These are phyloP conservation scores for Vulpes ferrilata DNA, from an alignment of 2,113 vertebrate genomes.

Conservation along the genomic window DNA sequence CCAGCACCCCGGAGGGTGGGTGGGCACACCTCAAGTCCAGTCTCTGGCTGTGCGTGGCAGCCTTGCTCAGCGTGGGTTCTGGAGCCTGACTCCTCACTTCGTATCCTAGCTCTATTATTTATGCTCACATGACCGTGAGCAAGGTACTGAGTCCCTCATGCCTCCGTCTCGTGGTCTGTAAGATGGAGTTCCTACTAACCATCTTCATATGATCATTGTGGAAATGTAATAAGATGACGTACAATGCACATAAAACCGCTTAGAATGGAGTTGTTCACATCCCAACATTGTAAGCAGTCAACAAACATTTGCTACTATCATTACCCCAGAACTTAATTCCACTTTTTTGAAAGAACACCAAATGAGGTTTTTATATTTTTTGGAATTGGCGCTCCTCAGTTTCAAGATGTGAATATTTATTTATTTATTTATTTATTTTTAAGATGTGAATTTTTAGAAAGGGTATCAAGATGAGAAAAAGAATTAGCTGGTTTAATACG, in stretches of 20 bases:
- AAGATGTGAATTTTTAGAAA: slow-evolving; percentile 43
- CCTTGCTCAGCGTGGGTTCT: not conserved
- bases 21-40: not conserved
- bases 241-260: accelerated
- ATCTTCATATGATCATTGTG: not conserved
- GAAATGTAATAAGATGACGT: not conserved
- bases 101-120: not conserved
- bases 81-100: not conserved
- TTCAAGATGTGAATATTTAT: slow-evolving; percentile 39
- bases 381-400: not conserved
- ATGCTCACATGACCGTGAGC: not conserved
- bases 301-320: not conserved
- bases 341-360: not conserved
- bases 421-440: not conserved
- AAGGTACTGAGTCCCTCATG: not conserved
- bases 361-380: not conserved
- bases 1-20: accelerated
- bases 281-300: not conserved
- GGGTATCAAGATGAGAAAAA: not conserved
- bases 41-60: not conserved
- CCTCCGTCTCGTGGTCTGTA: not conserved
- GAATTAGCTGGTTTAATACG: not conserved
- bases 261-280: not conserved
- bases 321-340: not conserved
- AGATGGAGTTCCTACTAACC: not conserved